These are phyloP conservation scores for Merodon equestris DNA, from an alignment of 2,888 invertebrate species.

Conservation along the genomic window DNA sequence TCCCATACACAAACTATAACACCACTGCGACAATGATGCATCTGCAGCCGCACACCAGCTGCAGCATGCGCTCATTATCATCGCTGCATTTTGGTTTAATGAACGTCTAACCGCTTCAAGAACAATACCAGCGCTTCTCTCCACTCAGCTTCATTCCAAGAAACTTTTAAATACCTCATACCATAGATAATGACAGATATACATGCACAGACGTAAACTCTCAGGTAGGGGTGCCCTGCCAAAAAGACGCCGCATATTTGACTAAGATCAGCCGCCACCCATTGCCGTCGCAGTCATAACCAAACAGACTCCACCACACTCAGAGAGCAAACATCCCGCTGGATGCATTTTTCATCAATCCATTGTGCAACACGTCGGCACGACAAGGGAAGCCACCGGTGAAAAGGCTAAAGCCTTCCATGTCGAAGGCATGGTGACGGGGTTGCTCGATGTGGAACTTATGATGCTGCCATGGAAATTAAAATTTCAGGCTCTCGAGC, in stretches of 20 bases:
- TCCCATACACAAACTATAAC: neutral
- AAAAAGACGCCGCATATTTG: neutral
- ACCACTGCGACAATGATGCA: slow-evolving; percentile 16
- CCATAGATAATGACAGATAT: slow-evolving; percentile 25
- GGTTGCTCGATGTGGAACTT: slow-evolving; percentile 9
- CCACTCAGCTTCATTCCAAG: neutral
- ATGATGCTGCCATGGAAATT: slow-evolving; percentile 33
- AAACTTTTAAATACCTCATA: slow-evolving; percentile 17
- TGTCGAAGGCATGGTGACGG: neutral
- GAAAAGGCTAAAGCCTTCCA: neutral
- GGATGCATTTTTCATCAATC: slow-evolving; percentile 41
- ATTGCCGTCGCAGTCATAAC: too few relatives aligned
- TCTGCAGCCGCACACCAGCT: slow-evolving; percentile 15
- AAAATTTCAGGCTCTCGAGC: slow-evolving; percentile 31
- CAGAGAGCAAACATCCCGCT: neutral
- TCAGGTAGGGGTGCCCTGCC: neutral
- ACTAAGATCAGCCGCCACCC: neutral
- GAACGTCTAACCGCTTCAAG: slow-evolving; percentile 9
- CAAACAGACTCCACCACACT: neutral
- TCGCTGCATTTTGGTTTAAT: slow-evolving; percentile 18
- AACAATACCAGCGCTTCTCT: slow-evolving; percentile 5
- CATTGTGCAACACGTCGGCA: slow-evolving; percentile 9
- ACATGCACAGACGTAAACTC: slow-evolving; percentile 5
- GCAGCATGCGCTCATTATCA: slow-evolving; percentile 3
- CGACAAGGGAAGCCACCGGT: neutral